A percentile compares a stretch with the other conserved stretches of the same genome.
phyloP scores from a whole-genome alignment of 2,113 vertebrate genomes.

The Passer domesticus region DNA sequence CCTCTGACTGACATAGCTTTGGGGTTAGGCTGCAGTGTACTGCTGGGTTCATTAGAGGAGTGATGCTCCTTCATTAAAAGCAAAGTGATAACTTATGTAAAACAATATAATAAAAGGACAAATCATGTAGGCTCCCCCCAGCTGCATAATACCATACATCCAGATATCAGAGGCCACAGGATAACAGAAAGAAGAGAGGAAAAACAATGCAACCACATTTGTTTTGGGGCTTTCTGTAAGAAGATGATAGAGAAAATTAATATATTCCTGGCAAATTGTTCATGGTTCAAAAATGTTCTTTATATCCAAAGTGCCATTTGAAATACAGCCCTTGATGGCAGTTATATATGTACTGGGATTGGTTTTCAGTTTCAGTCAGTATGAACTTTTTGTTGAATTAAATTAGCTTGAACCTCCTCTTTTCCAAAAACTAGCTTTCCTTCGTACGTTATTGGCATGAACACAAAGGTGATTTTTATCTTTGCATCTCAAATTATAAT shows the following conservation, averaged over 20 bases:
- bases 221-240: not conserved
- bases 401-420: not conserved
- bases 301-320: not conserved
- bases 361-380: not conserved
- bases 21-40: not conserved
- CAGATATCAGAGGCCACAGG: not conserved
- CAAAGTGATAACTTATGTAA: not conserved
- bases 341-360: not conserved
- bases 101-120: not conserved
- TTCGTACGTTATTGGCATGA: not conserved
- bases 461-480: not conserved
- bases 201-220: not conserved
- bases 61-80: not conserved
- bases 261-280: not conserved
- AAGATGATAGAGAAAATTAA: not conserved
- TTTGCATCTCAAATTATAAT: constrained; percentile 14
- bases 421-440: not conserved
- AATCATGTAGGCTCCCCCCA: not conserved
- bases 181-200: not conserved
- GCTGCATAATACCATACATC: not conserved
- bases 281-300: not conserved
- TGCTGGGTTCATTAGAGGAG: not conserved
- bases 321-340: not conserved
- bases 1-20: not conserved
- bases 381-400: constrained; percentile 26